Evolutionary conservation across 2,888 invertebrate genomes (phyloP), one percentile per base, ranked within the genome.

Genomic region (Drosophila maculinotata): DNA sequence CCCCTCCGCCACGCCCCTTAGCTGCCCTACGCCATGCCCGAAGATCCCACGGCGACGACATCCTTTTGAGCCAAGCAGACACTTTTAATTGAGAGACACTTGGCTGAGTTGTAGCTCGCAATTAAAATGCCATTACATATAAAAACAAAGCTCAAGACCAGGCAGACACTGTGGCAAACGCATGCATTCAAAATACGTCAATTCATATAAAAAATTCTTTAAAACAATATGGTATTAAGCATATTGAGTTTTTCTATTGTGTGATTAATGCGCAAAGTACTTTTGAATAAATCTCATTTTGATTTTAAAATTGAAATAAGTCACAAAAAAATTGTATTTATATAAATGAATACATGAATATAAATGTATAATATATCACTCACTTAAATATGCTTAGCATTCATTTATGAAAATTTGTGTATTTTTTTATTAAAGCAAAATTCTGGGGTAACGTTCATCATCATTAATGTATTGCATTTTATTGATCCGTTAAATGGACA

Each of bases 31-130:
- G 33, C 33, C 28, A 20, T 35, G 48, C 33, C 51, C 58, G 31
- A 41, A 39, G 35, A 65, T 67, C 66, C 58, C 67, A 28, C 66
- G 39, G 47, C 67, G 67, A 53, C 53, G 49, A 53, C 72, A 58
- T 74, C 73, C 78, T 84, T 69, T 78, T 69, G 79, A 79, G 79
- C 58, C 74, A 59, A 74, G 86, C 80, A 83, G 81, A 83, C 86
- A 70, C 69, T 83, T 83, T 86, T 83, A 86, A 83, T 83, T 83
- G 81, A 81, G 86, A 83, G 79, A 81, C 83, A 80, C 86, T 83
- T 70, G 69, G 71, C 65, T 84, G 77, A 77, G 77, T 74, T 76
- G 79, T 66, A 70, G 81, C 69, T 64, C 48, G 83, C 83, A 83
- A 83, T 83, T 83, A 83, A 86, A 83, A 83, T 76, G 84, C 72